A percentile compares a stretch with the other conserved stretches of the same genome.
These are phyloP conservation scores for Zygothrica quintamaculata DNA, from an alignment of 2,888 invertebrate genomes.

Conservation along the genomic window DNA sequence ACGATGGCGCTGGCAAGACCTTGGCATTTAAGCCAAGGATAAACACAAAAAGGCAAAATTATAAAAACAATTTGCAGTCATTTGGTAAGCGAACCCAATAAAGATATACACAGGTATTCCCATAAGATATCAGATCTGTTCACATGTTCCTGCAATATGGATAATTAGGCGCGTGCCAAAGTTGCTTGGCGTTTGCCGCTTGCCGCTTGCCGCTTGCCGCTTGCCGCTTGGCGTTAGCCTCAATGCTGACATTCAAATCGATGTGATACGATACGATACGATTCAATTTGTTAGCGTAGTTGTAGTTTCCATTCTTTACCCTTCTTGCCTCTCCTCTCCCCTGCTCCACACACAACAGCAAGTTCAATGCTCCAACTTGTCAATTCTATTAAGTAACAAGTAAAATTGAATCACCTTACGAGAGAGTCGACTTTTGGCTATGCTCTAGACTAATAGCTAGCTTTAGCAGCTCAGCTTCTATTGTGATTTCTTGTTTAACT, in stretches of 20 bases:
- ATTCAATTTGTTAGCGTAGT: slow-evolving; percentile 21
- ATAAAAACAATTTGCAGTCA: slow-evolving; percentile 73
- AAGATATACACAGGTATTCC: slow-evolving; percentile 16
- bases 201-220: no score
- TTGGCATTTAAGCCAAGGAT: slow-evolving; percentile 49
- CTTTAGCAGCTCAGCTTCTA: neutral
- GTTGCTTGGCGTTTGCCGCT: no score
- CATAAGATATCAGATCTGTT: slow-evolving; percentile 28
- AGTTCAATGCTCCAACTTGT: slow-evolving; percentile 58
- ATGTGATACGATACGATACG: slow-evolving; percentile 13
- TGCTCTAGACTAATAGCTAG: neutral
- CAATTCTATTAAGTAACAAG: slow-evolving; percentile 69
- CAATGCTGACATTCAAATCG: slow-evolving; percentile 1
- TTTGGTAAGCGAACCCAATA: slow-evolving; percentile 33
- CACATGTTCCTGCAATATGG: slow-evolving; percentile 43
- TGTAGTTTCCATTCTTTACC: slow-evolving; percentile 8
- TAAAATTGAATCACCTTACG: neutral
- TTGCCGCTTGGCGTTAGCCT: no score
- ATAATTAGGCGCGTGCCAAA: slow-evolving; percentile 52
- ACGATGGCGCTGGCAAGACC: slow-evolving; percentile 8
- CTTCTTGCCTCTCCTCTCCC: slow-evolving; percentile 49
- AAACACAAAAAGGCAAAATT: slow-evolving; percentile 54
- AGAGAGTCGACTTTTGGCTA: neutral
- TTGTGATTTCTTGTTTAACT: neutral
- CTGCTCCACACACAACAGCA: no score